Evolutionary conservation across 2,113 vertebrate species (phyloP).

Genomic region (Epinephelus moara): DNA sequence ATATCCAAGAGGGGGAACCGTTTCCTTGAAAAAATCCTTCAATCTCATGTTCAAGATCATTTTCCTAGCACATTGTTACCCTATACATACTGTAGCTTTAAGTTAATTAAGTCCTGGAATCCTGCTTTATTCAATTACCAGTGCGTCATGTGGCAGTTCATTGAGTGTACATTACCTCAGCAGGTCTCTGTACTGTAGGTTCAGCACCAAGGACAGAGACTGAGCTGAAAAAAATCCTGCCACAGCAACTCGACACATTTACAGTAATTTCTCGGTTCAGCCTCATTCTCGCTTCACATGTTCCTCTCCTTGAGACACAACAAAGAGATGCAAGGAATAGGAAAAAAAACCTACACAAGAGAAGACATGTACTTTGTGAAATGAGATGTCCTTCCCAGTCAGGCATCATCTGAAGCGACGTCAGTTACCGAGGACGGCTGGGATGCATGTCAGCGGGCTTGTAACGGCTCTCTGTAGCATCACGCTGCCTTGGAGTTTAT

Average conservation of each 20-base stretch:
- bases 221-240: background rate
- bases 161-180: background rate
- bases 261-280: background rate
- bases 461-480: constrained; percentile 12
- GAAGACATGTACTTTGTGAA: background rate
- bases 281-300: background rate
- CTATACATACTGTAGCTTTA: background rate
- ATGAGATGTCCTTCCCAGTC: constrained; percentile 26
- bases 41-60: background rate
- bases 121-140: background rate
- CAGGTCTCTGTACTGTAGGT: background rate
- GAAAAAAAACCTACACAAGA: background rate
- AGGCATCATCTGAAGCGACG: background rate
- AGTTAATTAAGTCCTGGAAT: background rate
- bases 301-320: background rate
- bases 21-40: background rate
- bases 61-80: background rate
- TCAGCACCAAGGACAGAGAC: constrained; percentile 58
- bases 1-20: background rate
- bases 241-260: background rate
- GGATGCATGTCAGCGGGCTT: constrained; percentile 24
- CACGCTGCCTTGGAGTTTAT: background rate
- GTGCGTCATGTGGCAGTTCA: background rate
- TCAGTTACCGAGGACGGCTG: constrained; percentile 16
- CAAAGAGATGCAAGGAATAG: background rate